A percentile compares a stretch with the other conserved stretches of the same genome.
These are phyloP conservation scores for Volucella inanis DNA, from an alignment of 2,888 invertebrate species.

Conservation along the genomic window DNA sequence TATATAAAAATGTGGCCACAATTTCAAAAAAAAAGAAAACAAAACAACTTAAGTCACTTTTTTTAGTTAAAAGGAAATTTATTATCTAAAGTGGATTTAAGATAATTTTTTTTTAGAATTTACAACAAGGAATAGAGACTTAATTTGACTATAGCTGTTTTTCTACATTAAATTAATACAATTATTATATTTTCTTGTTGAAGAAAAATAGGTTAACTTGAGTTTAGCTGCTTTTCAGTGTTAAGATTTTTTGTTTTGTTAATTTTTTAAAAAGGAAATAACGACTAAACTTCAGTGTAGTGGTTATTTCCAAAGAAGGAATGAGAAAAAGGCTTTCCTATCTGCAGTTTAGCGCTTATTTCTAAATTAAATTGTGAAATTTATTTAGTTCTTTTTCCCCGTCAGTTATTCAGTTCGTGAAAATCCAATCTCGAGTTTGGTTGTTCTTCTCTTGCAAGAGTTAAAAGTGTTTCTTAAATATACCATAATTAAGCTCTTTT, in stretches of 20 bases:
- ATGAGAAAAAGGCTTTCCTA: conserved; percentile 18
- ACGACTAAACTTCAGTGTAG: conserved; percentile 22
- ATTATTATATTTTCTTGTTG: conserved; percentile 3
- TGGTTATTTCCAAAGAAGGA: conserved; percentile 8
- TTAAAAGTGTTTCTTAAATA: conserved; percentile 17
- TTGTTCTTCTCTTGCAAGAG: conserved; percentile 11
- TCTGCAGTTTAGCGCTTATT: conserved; percentile 33
- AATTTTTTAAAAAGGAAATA: conserved; percentile 10
- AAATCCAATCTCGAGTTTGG: conserved; percentile 13
- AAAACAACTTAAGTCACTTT: too few species aligned
- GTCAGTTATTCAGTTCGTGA: conserved; percentile 8
- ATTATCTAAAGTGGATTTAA: not conserved
- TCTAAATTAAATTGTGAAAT: conserved; percentile 5
- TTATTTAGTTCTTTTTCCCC: conserved; percentile 13
- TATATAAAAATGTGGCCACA: too few species aligned
- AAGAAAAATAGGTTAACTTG: not conserved
- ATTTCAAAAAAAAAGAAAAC: too few species aligned
- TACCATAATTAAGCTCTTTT: conserved; percentile 20
- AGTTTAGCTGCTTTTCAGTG: conserved; percentile 36
- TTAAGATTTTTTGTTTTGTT: conserved; percentile 22
- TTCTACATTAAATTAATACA: conserved; percentile 4
- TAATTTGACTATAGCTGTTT: conserved; percentile 3
- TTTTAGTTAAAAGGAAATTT: too few species aligned
- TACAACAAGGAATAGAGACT: conserved; percentile 6
- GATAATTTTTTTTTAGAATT: not conserved